Evolutionary conservation across 2,888 invertebrate species (phyloP), one percentile per base, ranked within the genome.

Genomic region (Mythimna impura): DNA sequence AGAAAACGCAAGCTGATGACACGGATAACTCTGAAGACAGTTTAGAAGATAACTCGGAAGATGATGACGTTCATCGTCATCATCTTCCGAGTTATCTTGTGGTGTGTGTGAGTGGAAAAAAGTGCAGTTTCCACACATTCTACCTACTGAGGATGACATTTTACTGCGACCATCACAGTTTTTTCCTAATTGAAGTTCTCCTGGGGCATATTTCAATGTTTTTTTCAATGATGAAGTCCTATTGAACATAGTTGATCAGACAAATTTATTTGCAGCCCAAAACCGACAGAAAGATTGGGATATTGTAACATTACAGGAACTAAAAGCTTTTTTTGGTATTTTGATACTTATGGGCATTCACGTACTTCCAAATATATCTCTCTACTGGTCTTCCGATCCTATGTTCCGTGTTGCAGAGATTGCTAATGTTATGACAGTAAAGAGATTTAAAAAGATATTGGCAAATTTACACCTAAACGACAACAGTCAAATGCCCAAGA

Each of bases 401-500:
- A 17, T 72, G 61, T 68, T 72, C n/a, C 43, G 68, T 25, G 68
- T 72, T 17, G 25, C 22, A 69, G 62, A 72, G 62, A 17, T 72
- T 72, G 60, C 68, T 40, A 25, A 72, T 20, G 62, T 61, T 20
- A 68, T 68, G 67, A 17, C 61, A 61, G 67, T 61, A 25, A 68
- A 61, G 67, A 22, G 61, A 61, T 68, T 61, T 20, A 68, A 68
- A 68, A 75, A 75, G 6, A 71, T 67, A 52, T 60, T 71, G 66
- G 50, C 68, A 17, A 68, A 78, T 75, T 61, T 75, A 68, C 74
- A 74, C 47, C n/a, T 78, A 74, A 77, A 78, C 25, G 71, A 77
- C 67, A 73, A 73, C 40, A 77, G 73, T 58, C 9, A 77, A 77
- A 73, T 77, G 73, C 73, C 77, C 22, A 73, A 77, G 61, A 77